A percentile compares a stretch with the other conserved stretches of the same genome.
Evolutionary conservation across 2,888 invertebrate genomes (phyloP).

Genomic region (Brassicogethes aeneus): DNA sequence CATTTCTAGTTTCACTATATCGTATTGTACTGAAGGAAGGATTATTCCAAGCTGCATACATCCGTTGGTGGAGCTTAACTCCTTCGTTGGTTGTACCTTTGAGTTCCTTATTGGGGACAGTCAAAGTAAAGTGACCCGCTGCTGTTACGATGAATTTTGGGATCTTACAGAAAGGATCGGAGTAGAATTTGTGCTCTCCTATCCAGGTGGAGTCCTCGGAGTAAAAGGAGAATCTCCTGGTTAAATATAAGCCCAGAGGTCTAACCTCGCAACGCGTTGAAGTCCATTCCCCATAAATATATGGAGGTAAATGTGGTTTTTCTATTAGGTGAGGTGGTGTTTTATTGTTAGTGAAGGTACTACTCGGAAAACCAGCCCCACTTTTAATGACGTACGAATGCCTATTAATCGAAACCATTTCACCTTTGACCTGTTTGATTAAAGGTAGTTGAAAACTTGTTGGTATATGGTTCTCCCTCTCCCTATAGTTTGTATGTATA

Average conservation of each 20-base stretch:
- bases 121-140: constrained; percentile 41
- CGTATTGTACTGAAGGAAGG: constrained; percentile 45
- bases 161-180: constrained; percentile 45
- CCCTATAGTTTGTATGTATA: constrained; percentile 40
- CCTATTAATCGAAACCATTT: constrained; percentile 23
- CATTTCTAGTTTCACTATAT: constrained; percentile 44
- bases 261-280: constrained; percentile 48
- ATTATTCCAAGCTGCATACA: constrained; percentile 45
- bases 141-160: constrained; percentile 46
- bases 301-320: constrained; percentile 38
- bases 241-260: constrained; percentile 47
- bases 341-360: constrained; percentile 38
- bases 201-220: constrained; percentile 41
- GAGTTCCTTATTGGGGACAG: constrained; percentile 24
- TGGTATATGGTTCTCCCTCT: constrained; percentile 42
- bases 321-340: constrained; percentile 44
- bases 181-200: constrained; percentile 46
- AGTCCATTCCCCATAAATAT: constrained; percentile 48
- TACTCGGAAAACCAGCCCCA: constrained; percentile 30
- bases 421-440: constrained; percentile 30
- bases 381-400: constrained; percentile 28
- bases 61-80: constrained; percentile 45
- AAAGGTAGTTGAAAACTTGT: constrained; percentile 48
- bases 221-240: constrained; percentile 40
- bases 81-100: constrained; percentile 42